phyloP scores from a whole-genome alignment of 2,113 vertebrate species.

The Cynopterus brachyotis region DNA sequence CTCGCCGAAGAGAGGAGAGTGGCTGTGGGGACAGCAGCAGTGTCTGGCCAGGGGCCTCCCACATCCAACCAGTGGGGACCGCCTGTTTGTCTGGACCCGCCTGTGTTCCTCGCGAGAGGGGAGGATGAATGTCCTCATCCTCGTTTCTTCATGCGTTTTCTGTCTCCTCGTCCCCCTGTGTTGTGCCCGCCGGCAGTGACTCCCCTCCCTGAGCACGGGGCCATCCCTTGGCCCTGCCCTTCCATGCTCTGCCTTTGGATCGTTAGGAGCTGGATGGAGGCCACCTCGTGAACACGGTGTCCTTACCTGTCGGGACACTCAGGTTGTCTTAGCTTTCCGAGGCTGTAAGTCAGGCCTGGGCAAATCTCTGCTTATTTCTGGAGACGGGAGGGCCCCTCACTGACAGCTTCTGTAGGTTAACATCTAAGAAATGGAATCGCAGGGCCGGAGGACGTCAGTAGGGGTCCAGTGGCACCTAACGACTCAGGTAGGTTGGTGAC shows the following conservation, averaged over 20 bases:
- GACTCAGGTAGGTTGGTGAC: fast-evolving
- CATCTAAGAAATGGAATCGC: neutral
- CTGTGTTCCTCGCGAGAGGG: neutral
- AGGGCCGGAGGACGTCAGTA: neutral
- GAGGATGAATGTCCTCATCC: neutral
- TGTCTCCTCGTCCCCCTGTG: neutral
- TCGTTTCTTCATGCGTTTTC: neutral
- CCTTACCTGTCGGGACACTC: neutral
- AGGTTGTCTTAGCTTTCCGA: neutral
- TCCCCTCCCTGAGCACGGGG: too few species aligned
- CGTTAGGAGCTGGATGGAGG: neutral
- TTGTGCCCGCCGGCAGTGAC: neutral
- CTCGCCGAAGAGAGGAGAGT: neutral
- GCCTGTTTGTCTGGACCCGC: neutral
- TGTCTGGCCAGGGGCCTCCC: neutral
- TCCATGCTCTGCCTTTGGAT: neutral
- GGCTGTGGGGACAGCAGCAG: neutral
- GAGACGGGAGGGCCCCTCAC: neutral
- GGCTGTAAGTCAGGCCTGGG: neutral
- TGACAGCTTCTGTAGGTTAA: neutral
- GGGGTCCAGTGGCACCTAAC: neutral
- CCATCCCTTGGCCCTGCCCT: neutral
- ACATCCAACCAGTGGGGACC: neutral
- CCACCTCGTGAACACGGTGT: neutral
- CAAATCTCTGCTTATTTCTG: neutral